These are phyloP conservation scores for Nycticebus coucang DNA, from an alignment of 2,113 vertebrate genomes.

Conservation along the genomic window DNA sequence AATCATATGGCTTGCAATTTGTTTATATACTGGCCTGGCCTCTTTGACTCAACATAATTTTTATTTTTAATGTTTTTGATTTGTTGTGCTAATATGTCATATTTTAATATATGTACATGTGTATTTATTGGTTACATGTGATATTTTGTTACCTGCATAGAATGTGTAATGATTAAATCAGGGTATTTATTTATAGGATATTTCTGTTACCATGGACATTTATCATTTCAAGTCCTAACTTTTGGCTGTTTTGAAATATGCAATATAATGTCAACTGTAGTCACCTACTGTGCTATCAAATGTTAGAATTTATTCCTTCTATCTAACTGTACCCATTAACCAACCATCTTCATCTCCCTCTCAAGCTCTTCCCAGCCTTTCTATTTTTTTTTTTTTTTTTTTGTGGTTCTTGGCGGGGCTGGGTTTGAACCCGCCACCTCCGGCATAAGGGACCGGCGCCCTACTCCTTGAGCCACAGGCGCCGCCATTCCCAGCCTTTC, in stretches of 20 bases:
- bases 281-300: neutral
- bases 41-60: neutral
- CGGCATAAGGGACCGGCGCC: too few relatives aligned
- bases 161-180: neutral
- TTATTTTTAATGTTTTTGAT: neutral
- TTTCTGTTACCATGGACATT: neutral
- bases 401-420: too few relatives aligned
- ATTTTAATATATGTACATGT: neutral
- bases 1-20: neutral
- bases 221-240: neutral
- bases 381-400: too few relatives aligned
- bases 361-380: neutral
- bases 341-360: neutral
- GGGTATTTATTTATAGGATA: neutral
- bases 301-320: neutral
- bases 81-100: neutral
- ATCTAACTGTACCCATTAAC: neutral
- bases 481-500: neutral
- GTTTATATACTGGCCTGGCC: neutral
- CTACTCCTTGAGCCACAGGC: too few relatives aligned
- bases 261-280: neutral
- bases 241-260: neutral
- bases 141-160: neutral
- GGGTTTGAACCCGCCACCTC: too few relatives aligned
- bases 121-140: neutral